Conservation (phyloP, 1,140 invertebrate species). For the Neuroterus valhalla region DNA sequence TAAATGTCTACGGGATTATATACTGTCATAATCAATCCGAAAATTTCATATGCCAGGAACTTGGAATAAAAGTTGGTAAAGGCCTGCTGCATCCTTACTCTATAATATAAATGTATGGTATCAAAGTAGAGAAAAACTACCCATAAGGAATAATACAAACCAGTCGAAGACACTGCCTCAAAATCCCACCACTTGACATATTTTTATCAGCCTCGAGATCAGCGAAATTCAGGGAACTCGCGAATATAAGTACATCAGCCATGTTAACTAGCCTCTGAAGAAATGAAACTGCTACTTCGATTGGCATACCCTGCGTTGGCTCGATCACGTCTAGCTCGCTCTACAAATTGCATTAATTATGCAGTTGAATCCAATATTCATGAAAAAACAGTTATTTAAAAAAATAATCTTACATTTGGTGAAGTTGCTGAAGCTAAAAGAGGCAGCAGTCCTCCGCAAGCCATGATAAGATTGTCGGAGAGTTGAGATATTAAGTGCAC, state of each 20-base stretch:
- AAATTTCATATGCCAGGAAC: too few species aligned
- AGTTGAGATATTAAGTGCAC: slow-evolving; percentile 99
- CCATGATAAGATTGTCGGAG: slow-evolving; percentile 98
- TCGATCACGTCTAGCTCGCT: slow-evolving; percentile 98
- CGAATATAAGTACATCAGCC: slow-evolving; percentile 98
- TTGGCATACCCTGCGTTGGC: slow-evolving; percentile 98
- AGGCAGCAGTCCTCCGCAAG: slow-evolving; percentile 97
- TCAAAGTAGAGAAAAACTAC: neutral
- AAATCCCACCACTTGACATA: slow-evolving; percentile 99
- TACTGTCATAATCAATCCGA: too few species aligned
- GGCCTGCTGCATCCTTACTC: too few species aligned
- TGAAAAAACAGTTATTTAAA: neutral
- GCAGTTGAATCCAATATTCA: neutral
- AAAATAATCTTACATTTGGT: slow-evolving; percentile 88
- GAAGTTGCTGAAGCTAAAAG: slow-evolving; percentile 98
- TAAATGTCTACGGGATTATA: too few species aligned
- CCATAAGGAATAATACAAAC: slow-evolving; percentile 77
- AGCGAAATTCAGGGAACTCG: slow-evolving; percentile 96
- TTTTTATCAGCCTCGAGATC: slow-evolving; percentile 99
- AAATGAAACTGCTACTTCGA: slow-evolving; percentile 97
- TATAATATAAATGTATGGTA: too few species aligned
- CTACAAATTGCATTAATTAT: slow-evolving; percentile 74
- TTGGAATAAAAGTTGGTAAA: too few species aligned
- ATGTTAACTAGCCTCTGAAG: slow-evolving; percentile 97
- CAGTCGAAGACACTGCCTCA: slow-evolving; percentile 96